Conservation (phyloP, 2,113 vertebrate genomes). For the Percina caprodes region DNA sequence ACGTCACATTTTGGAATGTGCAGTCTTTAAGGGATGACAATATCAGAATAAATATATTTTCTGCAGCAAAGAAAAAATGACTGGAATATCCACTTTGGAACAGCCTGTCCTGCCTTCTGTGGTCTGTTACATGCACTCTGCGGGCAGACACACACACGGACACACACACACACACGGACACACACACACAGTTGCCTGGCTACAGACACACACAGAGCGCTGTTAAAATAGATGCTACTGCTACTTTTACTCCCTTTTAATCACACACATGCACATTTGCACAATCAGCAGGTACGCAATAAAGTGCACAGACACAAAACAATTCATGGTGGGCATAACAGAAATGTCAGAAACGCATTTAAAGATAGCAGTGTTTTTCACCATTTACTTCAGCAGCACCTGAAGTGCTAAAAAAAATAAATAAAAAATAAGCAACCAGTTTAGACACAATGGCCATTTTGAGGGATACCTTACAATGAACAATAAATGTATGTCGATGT, state of each 20-base stretch:
- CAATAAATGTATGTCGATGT: neutral
- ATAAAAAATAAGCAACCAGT: neutral
- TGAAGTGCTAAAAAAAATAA: neutral
- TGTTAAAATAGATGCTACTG: constrained; percentile 47
- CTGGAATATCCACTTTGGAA: constrained; percentile 66
- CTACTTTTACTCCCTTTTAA: constrained; percentile 48
- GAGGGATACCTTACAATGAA: neutral
- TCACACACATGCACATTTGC: constrained; percentile 32
- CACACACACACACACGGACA: constrained; percentile 38
- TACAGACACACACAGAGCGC: constrained; percentile 62
- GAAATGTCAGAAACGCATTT: constrained; percentile 58
- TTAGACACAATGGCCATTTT: neutral
- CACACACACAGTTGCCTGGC: constrained; percentile 62
- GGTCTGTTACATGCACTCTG: constrained; percentile 69
- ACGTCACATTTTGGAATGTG: constrained; percentile 10
- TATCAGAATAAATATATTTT: constrained; percentile 24
- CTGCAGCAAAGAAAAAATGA: constrained; percentile 11
- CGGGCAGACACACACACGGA: constrained; percentile 10
- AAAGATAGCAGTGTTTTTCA: neutral
- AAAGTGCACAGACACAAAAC: neutral
- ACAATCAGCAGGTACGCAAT: constrained; percentile 1
- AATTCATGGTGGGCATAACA: constrained; percentile 13
- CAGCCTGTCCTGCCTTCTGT: constrained; percentile 73
- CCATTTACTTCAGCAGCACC: constrained; percentile 10
- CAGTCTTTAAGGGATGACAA: constrained; percentile 16